Evolutionary conservation across 2,113 vertebrate genomes (phyloP).

Genomic region (Trachemys scripta): DNA sequence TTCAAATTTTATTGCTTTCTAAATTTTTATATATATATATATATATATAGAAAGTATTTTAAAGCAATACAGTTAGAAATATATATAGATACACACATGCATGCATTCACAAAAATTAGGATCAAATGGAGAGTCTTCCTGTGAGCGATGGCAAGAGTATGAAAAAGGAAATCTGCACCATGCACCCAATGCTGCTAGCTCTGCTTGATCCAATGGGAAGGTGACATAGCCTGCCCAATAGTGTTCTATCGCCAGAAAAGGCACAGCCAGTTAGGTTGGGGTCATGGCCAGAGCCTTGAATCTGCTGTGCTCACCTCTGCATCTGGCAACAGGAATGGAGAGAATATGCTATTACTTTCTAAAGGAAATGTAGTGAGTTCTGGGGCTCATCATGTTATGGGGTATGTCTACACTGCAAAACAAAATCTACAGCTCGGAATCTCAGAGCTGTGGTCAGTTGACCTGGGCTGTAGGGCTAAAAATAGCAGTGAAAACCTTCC

Average conservation of each 20-base stretch:
- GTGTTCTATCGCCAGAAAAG: background rate
- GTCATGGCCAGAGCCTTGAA: background rate
- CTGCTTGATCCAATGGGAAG: background rate
- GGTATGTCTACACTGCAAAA: too few relatives aligned
- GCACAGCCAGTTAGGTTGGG: background rate
- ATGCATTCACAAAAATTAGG: background rate
- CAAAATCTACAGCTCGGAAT: too few relatives aligned
- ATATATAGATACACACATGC: background rate
- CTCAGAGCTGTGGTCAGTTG: too few relatives aligned
- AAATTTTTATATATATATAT: rapidly evolving
- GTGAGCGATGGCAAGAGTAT: rapidly evolving
- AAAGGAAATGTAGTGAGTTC: background rate
- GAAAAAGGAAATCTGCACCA: background rate
- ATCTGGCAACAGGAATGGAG: background rate
- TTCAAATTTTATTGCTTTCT: background rate
- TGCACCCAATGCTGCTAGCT: background rate
- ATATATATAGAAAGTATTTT: background rate
- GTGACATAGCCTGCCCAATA: background rate
- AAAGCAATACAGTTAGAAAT: background rate
- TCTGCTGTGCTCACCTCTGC: background rate
- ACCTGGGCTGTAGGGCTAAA: background rate
- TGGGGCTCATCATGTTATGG: background rate
- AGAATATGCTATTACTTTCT: background rate
- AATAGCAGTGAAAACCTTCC: background rate
- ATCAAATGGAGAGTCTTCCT: background rate